These are phyloP conservation scores for Falco peregrinus DNA, from an alignment of 2,797 vertebrate species.

Conservation along the genomic window DNA sequence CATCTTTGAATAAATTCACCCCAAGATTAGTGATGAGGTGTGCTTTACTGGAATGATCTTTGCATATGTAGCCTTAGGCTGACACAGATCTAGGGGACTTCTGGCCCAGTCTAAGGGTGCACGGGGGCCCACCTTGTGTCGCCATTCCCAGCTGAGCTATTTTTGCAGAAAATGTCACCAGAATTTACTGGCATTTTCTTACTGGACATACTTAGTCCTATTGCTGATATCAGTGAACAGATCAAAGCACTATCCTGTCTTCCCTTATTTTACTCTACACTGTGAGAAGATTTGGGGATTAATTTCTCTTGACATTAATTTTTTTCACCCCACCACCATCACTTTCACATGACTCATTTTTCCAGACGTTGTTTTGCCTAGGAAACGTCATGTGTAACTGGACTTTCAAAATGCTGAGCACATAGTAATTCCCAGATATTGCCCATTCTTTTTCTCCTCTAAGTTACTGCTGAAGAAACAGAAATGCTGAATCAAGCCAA, in stretches of 20 bases:
- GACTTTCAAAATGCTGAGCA: neutral
- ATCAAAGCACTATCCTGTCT: neutral
- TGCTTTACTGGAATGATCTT: neutral
- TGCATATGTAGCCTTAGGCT: neutral
- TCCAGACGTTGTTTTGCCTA: neutral
- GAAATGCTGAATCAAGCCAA: neutral
- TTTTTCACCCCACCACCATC: neutral
- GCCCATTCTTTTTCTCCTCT: neutral
- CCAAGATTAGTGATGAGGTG: neutral
- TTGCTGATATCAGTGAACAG: neutral
- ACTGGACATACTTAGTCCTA: neutral
- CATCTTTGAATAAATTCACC: neutral
- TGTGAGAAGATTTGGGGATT: neutral
- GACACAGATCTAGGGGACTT: neutral
- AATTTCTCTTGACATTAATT: neutral
- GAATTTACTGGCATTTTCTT: neutral
- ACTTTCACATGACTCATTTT: neutral
- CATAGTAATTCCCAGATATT: neutral
- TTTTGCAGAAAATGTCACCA: neutral
- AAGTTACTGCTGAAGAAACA: neutral
- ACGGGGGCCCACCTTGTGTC: neutral
- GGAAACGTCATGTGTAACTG: neutral
- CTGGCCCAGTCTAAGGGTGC: neutral
- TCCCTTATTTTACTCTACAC: neutral
- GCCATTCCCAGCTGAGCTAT: fast-evolving